phyloP scores from a whole-genome alignment of 2,888 invertebrate species.

The Suillia variegata region DNA sequence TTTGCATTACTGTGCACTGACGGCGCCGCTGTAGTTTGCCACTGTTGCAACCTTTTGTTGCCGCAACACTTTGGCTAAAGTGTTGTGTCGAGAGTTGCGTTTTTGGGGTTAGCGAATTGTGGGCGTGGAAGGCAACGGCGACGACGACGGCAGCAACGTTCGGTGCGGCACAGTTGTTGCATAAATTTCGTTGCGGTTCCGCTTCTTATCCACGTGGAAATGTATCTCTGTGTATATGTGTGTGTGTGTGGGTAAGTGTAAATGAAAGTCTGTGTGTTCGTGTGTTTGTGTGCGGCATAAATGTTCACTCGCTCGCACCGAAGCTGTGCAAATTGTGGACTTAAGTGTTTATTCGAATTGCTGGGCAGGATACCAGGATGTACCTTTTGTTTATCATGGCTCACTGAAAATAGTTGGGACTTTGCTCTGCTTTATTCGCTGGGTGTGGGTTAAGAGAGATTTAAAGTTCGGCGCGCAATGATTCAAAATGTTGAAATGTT shows the following conservation, averaged over 20 bases:
- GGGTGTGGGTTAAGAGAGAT: too few species aligned
- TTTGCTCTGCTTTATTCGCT: too few species aligned
- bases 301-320: too few species aligned
- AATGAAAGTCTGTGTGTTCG: too few species aligned
- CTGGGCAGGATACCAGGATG: slow-evolving; percentile 19
- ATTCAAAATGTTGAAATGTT: too few species aligned
- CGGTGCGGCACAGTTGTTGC: slow-evolving; percentile 32
- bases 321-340: slow-evolving; percentile 50
- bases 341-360: slow-evolving; percentile 50
- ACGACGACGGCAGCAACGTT: too few species aligned
- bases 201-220: slow-evolving; percentile 32
- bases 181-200: slow-evolving; percentile 51
- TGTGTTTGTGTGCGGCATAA: not conserved
- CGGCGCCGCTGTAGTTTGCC: not conserved
- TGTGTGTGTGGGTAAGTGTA: not conserved
- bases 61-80: slow-evolving; percentile 19
- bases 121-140: too few species aligned
- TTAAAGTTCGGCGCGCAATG: too few species aligned
- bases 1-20: too few species aligned
- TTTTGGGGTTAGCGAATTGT: too few species aligned
- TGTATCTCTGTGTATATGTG: not conserved
- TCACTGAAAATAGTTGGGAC: too few species aligned
- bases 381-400: not conserved
- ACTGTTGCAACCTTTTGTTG: slow-evolving; percentile 13
- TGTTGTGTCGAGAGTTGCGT: slow-evolving; percentile 11